Evolutionary conservation across 2,888 invertebrate genomes (phyloP).

Genomic region (Amphimallon solstitiale): DNA sequence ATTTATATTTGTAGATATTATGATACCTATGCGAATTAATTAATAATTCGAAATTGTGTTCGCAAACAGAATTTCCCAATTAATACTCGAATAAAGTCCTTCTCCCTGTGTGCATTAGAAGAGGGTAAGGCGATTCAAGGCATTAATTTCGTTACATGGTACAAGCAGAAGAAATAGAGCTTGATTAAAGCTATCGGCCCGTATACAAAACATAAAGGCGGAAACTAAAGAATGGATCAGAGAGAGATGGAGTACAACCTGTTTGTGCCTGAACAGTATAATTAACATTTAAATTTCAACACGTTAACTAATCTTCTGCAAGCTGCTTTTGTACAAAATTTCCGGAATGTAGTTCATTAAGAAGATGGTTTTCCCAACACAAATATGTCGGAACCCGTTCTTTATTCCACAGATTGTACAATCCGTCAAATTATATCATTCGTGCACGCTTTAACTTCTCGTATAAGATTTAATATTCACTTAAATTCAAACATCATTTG

Average conservation of each 20-base stretch:
- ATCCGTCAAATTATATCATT: too few relatives aligned
- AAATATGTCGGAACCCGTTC: neutral
- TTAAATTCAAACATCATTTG: too few relatives aligned
- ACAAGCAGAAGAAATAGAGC: constrained; percentile 2
- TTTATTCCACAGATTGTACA: too few relatives aligned
- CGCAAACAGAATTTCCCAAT: too few relatives aligned
- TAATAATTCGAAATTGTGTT: too few relatives aligned
- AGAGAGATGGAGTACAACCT: neutral
- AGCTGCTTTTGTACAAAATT: neutral
- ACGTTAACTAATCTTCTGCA: constrained; percentile 9
- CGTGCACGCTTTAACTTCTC: too few relatives aligned
- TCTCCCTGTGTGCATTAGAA: neutral
- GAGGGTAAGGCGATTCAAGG: neutral
- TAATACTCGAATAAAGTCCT: too few relatives aligned
- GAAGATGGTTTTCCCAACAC: neutral
- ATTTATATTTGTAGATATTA: too few relatives aligned
- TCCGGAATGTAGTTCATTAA: neutral
- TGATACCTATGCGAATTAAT: too few relatives aligned
- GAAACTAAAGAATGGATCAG: neutral
- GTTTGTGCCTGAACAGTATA: constrained; percentile 17
- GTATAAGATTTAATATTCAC: too few relatives aligned
- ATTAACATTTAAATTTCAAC: constrained; percentile 29
- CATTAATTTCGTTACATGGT: neutral
- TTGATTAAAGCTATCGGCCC: constrained; percentile 21
- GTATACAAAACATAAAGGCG: constrained; percentile 3